Evolutionary conservation across 2,113 vertebrate species (phyloP).

Genomic region (Butorides virescens): DNA sequence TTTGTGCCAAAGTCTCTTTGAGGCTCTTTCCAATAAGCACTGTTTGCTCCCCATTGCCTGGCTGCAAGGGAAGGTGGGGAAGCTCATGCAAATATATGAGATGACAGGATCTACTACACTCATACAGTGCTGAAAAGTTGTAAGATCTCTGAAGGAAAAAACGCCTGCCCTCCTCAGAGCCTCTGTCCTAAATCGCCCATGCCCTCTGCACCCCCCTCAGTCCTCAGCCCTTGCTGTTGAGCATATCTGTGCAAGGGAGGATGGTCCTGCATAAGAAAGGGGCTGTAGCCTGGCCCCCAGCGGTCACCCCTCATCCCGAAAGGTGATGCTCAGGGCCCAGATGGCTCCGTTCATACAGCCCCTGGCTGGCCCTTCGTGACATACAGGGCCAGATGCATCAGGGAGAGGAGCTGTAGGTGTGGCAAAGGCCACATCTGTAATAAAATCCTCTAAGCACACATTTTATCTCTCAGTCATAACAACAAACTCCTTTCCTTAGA

Average conservation of each 20-base stretch:
- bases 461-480: not conserved
- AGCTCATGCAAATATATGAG: not conserved
- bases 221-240: not conserved
- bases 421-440: not conserved
- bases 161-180: not conserved
- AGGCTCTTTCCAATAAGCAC: not conserved
- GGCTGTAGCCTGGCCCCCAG: not conserved
- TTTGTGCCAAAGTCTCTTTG: not conserved
- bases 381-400: not conserved
- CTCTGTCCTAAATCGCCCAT: not conserved
- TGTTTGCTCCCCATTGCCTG: not conserved
- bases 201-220: rapidly evolving
- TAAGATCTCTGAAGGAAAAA: not conserved
- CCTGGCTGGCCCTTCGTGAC: not conserved
- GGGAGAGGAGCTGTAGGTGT: not conserved
- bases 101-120: not conserved
- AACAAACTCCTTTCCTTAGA: not conserved
- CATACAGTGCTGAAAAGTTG: not conserved
- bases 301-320: not conserved
- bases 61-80: not conserved
- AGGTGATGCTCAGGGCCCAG: not conserved
- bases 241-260: not conserved
- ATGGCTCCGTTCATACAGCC: not conserved
- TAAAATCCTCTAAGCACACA: not conserved
- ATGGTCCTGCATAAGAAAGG: not conserved